Conservation (phyloP, 2,797 vertebrate species). For the Lepilemur ruficaudatus region DNA sequence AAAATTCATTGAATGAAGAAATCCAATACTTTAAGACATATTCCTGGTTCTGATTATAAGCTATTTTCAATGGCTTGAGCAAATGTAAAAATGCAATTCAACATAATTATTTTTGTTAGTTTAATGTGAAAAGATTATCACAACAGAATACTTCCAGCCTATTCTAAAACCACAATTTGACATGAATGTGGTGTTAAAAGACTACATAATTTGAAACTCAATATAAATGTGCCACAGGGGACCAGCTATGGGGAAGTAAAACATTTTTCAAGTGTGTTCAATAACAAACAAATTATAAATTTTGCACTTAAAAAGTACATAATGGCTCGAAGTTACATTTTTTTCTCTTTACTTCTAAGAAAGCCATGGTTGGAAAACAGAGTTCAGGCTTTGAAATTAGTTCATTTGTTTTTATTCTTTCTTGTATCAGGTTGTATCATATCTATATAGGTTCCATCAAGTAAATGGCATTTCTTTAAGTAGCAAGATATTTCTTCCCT, state of each 20-base stretch:
- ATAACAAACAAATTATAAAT: neutral
- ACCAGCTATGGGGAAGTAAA: neutral
- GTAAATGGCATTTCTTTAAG: neutral
- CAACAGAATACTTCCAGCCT: neutral
- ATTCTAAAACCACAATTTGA: conserved; percentile 43
- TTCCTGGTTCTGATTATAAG: neutral
- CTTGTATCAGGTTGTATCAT: neutral
- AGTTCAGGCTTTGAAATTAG: neutral
- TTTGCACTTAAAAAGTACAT: neutral
- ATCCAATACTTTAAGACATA: conserved; percentile 3
- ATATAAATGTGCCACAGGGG: neutral
- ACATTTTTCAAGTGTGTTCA: neutral
- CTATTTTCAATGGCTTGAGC: conserved; percentile 5
- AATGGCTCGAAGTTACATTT: neutral
- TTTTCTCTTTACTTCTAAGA: neutral
- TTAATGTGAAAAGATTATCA: conserved; percentile 10
- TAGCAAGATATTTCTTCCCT: neutral
- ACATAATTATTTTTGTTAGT: conserved; percentile 33
- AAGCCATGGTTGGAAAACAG: neutral
- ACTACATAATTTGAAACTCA: neutral
- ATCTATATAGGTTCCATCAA: neutral
- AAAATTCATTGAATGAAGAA: conserved; percentile 25
- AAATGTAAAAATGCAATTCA: neutral
- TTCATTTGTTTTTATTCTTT: neutral
- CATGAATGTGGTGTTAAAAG: neutral